Conservation (phyloP, 1,140 invertebrate genomes). For the Drosophila rufa region DNA sequence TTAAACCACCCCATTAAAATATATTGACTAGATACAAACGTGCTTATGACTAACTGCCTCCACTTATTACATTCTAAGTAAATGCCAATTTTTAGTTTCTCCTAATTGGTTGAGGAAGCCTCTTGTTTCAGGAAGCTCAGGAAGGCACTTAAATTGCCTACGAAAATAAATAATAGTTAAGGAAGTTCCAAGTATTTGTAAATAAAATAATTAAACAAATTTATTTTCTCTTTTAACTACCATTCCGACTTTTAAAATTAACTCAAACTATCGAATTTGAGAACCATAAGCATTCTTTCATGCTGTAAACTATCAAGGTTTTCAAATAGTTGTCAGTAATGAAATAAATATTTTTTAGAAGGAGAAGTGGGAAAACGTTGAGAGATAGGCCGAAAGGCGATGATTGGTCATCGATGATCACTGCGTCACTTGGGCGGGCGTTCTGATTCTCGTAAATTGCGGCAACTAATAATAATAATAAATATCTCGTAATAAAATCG, state of each 20-base stretch:
- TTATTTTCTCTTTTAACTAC: no score
- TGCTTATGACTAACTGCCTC: neutral
- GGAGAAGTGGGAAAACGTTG: slow-evolving; percentile 92
- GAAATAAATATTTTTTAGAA: neutral
- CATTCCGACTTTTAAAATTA: neutral
- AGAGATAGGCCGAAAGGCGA: slow-evolving; percentile 91
- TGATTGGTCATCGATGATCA: slow-evolving; percentile 91
- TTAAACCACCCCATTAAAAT: neutral
- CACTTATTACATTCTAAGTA: no score
- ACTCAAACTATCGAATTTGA: neutral
- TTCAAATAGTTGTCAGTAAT: neutral
- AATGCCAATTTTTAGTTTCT: neutral
- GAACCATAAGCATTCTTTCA: no score
- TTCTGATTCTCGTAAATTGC: no score
- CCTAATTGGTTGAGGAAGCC: neutral
- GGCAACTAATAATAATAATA: no score
- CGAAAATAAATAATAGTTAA: neutral
- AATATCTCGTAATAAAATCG: no score
- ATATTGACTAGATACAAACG: neutral
- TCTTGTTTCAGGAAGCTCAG: neutral
- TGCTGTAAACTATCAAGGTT: neutral
- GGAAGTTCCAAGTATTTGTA: neutral
- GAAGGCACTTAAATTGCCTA: neutral
- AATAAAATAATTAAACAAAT: no score
- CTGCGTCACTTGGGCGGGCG: slow-evolving; percentile 89